Evolutionary conservation across 2,113 vertebrate species (phyloP), one percentile per base, ranked within the genome.

Genomic region (Physeter macrocephalus): DNA sequence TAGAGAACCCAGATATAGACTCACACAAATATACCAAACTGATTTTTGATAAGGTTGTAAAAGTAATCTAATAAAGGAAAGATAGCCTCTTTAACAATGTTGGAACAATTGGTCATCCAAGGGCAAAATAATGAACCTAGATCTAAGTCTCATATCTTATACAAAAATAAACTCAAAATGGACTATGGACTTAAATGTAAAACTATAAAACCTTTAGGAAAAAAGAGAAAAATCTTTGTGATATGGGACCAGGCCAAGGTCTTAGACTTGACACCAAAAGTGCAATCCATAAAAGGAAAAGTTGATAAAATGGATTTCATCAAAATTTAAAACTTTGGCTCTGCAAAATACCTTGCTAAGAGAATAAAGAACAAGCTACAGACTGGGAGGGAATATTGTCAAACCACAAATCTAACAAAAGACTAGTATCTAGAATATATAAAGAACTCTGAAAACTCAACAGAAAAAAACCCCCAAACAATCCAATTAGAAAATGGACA

Each of bases 91-190:
- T 25, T 11, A 81, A 75, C 6, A 15, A 41, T 77, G 20, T 23
- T 62, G 8, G 41, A 85, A 36, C 31, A 93, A 69, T 13, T 49
- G 69, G 46, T 52, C 54, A 95, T 72, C 43, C 18, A 46, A 66
- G 59, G 12, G 41, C 14, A 97, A 75, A 90, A 88, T 46, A 83
- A 57, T 66, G 23, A 96, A 46, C 25, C 36, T 59, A 57, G 39
- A 94, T n/a, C 61, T 69, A 75, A 31, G 21, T 62, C 23, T 74
- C n/a, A 95, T 4, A 92, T 36, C 34, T 83, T 94, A 39, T 6
- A 86, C 13, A 93, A 91, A 89, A 92, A 88, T 67, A 91, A 29
- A 43, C 61, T 88, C 43, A 64, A 88, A 97, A 14, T 82, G 8
- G 52, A 75, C 49, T 62, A 93, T 3, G 4, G 46, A 25, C 46